These are phyloP conservation scores for Lucilia cuprina DNA, from an alignment of 1,140 invertebrate species.

Conservation along the genomic window DNA sequence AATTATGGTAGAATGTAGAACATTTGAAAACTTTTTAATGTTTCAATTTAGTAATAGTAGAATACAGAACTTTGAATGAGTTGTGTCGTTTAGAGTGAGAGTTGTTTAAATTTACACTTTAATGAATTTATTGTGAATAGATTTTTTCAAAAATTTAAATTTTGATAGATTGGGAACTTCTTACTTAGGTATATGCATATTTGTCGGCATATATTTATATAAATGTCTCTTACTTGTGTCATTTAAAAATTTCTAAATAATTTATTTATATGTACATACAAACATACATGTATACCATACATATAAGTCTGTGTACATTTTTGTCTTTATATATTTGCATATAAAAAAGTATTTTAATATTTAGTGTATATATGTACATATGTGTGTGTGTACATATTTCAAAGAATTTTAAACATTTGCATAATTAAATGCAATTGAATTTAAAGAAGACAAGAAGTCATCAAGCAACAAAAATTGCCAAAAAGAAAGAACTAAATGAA, in stretches of 20 bases:
- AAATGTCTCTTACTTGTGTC: neutral
- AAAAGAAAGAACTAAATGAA: neutral
- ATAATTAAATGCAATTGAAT: constrained; percentile 32
- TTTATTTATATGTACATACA: neutral
- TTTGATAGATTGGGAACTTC: no score
- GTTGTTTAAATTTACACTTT: no score
- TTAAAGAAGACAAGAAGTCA: constrained; percentile 31
- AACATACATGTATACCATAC: no score
- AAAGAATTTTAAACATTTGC: constrained; percentile 17
- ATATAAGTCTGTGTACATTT: no score
- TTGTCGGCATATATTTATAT: neutral
- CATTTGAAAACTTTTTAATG: neutral
- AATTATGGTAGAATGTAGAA: neutral
- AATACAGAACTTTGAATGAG: no score
- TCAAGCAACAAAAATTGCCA: neutral
- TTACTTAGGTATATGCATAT: neutral
- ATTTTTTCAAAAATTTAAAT: no score
- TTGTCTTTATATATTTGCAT: no score
- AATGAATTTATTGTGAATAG: no score
- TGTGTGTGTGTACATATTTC: no score
- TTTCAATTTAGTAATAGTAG: no score
- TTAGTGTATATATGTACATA: neutral
- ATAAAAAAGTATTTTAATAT: no score
- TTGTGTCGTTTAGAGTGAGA: no score
- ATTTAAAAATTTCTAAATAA: neutral